Base-by-base conservation (phyloP, 2,797 vertebrate species). In the Tiaroga cobitis region DNA sequence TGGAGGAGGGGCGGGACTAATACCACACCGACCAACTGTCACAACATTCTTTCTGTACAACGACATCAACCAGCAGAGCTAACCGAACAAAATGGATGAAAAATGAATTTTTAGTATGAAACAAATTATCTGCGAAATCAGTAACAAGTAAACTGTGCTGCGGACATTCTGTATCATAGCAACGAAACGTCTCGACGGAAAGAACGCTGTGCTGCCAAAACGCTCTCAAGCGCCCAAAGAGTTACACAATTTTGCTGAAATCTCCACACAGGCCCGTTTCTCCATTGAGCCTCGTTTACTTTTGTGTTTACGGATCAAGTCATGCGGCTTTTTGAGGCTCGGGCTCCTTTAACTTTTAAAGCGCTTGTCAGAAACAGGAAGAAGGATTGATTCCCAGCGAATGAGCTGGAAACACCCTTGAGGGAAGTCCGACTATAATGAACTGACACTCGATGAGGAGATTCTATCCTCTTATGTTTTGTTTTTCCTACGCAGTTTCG, bases 381-480 rank as follows among this genome's bases (percentile, higher is more conserved):
- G 67, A 73, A 67, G 73, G 74, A 79, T 78, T 75, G 32, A 78
- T 32, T 70, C 56, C 39, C 63, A 56, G 70, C 65, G 41, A 63
- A 65, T 82, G 39, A 82, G 75, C 67, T 67, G 37, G 34, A 81
- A 76, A 81, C 54, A 56, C 34, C 77, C 18, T 83, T 63, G 54
- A 68, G 54, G 83, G 75, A 87, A 61, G 65, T 72, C 51, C 29
- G 59, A 49, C 73, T 77, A 4, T 29, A 24, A 65, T 39, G 54
- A 67, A 69, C 67, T 19, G 19, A 34, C 10, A 34, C 19, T 76
- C 11, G 51, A 73, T 24, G 80, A 73, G 26, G 54, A 61, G 11
- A 10, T 32, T 24, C 15, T 83, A 8, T 56, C 19, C 54, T 37
- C 32, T 49, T 5, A 37, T 26, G 32, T 83, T 76, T 75, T 51